phyloP scores from a whole-genome alignment of 2,797 vertebrate species.

The Macropus fuliginosus region DNA sequence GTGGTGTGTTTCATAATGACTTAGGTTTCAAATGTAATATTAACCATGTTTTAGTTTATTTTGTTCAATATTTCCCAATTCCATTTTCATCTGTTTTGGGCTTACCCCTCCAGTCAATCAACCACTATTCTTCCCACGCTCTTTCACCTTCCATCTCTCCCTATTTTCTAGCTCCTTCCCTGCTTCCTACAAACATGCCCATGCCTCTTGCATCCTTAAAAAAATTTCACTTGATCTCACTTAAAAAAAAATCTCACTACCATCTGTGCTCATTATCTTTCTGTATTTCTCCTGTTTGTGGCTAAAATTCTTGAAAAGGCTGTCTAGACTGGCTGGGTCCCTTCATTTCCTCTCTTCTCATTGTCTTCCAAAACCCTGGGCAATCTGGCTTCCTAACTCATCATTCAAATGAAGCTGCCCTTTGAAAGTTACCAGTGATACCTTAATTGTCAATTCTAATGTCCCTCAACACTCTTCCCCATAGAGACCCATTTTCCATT shows the following conservation, averaged over 20 bases:
- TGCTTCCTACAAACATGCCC: background rate
- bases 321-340: background rate
- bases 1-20: background rate
- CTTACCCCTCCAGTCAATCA: background rate
- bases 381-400: no score
- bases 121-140: background rate
- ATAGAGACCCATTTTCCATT: background rate
- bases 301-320: background rate
- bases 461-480: no score
- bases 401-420: background rate
- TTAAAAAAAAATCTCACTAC: background rate
- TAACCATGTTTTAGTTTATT: no score
- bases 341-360: background rate
- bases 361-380: background rate
- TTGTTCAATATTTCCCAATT: background rate
- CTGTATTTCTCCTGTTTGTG: background rate
- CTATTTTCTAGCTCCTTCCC: background rate
- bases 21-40: background rate
- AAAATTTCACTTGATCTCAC: background rate
- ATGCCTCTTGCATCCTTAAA: background rate
- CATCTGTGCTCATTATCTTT: background rate
- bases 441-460: background rate
- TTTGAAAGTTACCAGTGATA: background rate
- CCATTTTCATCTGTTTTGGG: background rate
- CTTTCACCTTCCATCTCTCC: background rate